Percentiles rank a stretch among this genome's conserved stretches.
Conservation (phyloP, 2,797 vertebrate species). For the Psittacula derbiana region DNA sequence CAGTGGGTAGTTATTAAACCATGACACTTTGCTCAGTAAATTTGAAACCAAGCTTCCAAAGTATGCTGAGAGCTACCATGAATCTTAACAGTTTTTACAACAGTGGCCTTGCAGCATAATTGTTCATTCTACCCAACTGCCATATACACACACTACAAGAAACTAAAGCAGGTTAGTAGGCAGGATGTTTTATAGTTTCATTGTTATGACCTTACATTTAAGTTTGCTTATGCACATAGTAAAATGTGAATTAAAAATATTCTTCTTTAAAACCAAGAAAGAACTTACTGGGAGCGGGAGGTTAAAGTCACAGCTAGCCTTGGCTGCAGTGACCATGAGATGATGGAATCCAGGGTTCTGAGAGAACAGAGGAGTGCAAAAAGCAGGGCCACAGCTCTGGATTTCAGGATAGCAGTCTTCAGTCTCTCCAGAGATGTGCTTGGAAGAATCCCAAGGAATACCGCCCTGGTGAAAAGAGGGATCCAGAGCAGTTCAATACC, state of each 20-base stretch:
- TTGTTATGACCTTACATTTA: background rate
- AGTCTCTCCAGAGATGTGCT: background rate
- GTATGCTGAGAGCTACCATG: background rate
- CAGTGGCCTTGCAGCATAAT: background rate
- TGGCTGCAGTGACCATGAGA: background rate
- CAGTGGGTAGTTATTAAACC: background rate
- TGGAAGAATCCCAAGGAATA: background rate
- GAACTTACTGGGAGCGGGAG: background rate
- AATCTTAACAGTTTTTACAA: background rate
- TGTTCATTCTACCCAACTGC: background rate
- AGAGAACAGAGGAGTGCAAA: background rate
- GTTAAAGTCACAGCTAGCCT: background rate
- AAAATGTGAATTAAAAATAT: background rate
- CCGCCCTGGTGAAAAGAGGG: background rate
- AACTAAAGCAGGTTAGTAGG: background rate
- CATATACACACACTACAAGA: background rate
- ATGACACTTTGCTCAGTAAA: background rate
- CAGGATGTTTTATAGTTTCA: background rate
- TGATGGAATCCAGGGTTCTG: background rate
- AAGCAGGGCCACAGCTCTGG: background rate
- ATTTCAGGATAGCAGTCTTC: background rate
- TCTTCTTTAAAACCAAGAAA: background rate
- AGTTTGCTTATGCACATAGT: background rate
- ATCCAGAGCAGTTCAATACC: background rate
- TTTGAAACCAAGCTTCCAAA: background rate